Evolutionary conservation across 2,888 invertebrate genomes (phyloP), one percentile per base, ranked within the genome.

Genomic region (Drosophila mercatorum): DNA sequence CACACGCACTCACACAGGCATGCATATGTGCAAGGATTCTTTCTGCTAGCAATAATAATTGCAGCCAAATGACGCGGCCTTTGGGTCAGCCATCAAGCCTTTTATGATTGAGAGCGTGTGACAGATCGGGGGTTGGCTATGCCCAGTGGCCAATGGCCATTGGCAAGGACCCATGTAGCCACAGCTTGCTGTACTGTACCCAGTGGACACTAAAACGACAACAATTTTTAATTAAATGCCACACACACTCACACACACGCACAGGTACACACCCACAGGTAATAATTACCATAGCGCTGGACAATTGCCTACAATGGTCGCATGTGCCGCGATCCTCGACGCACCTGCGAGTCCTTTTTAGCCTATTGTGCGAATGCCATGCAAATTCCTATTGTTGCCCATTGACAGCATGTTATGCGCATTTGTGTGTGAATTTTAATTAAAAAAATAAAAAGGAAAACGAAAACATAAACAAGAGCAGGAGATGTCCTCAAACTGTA

Each of bases 11-110:
- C 34, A 10, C 43, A 67, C 11, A 28, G 12, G 11, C 11, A 34
- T 28, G 28, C 51, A 52, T 64, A 40, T 56, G 36, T 49, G 51
- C 51, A 59, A 34, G 44, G 57, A 55, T 55, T 43, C 55, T 10
- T 55, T 41, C 11, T 57, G 5, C 17, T 56, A 69, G 66, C 73
- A 80, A 75, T 56, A 56, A 88, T 90, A 87, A 88, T 90, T 90
- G 89, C 89, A 75, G 68, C 87, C 87, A 88, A 90, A 88, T 87
- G 87, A 88, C 83, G 88, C 88, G 65, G 60, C 44, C 44, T 67
- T 22, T 67, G 68, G 78, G 64, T 69, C 75, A 59, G 53, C 46
- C 55, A 59, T 75, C 81, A 81, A 81, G 81, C 81, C 81, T 84
- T 81, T 84, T 59, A 61, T 60, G 53, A 68, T 68, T 58, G 66